A percentile compares a stretch with the other conserved stretches of the same genome.
Evolutionary conservation across 92 coral and sea anemone species (phyloP).

Genomic region (Zoanthus solanderi): DNA sequence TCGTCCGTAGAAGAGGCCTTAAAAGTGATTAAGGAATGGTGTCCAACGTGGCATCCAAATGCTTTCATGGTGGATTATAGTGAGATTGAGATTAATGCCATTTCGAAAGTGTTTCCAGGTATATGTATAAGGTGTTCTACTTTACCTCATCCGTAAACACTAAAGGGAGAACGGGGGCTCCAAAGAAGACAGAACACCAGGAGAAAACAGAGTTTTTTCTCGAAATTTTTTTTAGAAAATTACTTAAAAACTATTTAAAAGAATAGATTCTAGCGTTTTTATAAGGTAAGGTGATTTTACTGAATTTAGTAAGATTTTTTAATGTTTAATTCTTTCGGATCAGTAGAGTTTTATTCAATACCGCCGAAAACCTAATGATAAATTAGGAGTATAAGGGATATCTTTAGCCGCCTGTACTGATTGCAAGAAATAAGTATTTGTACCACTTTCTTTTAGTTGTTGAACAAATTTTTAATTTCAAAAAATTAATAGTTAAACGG

Average conservation of each 20-base stretch:
- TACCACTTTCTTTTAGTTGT: not conserved
- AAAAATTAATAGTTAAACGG: not conserved
- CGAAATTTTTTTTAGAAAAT: too few relatives aligned
- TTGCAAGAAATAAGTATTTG: not conserved
- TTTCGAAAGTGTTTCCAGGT: slow-evolving; percentile 15
- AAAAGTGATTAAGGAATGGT: slow-evolving; percentile 6
- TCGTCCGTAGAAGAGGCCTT: slow-evolving; percentile 25
- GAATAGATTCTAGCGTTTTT: not conserved
- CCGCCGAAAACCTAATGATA: not conserved
- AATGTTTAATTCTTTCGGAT: not conserved
- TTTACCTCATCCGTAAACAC: not conserved
- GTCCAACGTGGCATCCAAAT: slow-evolving; percentile 29
- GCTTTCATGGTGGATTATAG: slow-evolving; percentile 30
- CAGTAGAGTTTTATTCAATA: not conserved
- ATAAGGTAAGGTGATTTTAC: not conserved
- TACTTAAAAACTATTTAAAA: not conserved
- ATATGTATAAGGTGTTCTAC: not conserved
- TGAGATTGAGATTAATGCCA: slow-evolving; percentile 26
- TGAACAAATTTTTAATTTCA: not conserved
- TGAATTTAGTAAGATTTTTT: not conserved
- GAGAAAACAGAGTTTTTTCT: too few relatives aligned
- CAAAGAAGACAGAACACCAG: not conserved
- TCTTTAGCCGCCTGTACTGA: not conserved
- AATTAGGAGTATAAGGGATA: not conserved
- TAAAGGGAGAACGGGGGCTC: not conserved